Evolutionary conservation across 2,888 invertebrate genomes (phyloP).

Genomic region (Stramonita haemastoma): DNA sequence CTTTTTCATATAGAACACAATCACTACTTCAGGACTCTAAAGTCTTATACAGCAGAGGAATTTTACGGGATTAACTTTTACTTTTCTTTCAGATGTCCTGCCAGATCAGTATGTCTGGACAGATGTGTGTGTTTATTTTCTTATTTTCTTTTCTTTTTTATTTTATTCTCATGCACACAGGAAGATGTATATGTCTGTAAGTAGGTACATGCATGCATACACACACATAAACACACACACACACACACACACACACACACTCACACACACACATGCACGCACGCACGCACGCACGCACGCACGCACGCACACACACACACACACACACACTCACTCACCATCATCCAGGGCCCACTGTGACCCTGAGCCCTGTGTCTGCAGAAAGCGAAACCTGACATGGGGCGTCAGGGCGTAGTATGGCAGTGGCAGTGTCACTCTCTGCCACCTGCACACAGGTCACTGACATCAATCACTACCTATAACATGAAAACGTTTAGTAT

Average conservation of each 20-base stretch:
- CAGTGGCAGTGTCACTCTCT: slow-evolving; percentile 73
- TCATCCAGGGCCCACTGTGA: slow-evolving; percentile 77
- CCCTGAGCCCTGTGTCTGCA: slow-evolving; percentile 52
- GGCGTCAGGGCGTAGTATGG: slow-evolving; percentile 74
- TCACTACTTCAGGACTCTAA: too few species aligned
- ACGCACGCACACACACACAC: too few species aligned
- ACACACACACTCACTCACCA: slow-evolving; percentile 58
- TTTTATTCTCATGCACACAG: too few species aligned
- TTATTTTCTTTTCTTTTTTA: too few species aligned
- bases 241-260: slow-evolving; percentile 21
- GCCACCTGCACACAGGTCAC: slow-evolving; percentile 69
- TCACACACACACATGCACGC: neutral
- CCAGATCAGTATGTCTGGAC: too few species aligned
- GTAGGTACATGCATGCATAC: neutral
- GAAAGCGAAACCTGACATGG: slow-evolving; percentile 73
- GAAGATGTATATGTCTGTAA: too few species aligned
- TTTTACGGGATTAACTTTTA: too few species aligned
- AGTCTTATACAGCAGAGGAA: too few species aligned
- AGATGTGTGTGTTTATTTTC: too few species aligned
- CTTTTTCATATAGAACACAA: too few species aligned
- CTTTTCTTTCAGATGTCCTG: too few species aligned
- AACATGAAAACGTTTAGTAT: too few species aligned
- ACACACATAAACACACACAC: slow-evolving; percentile 17
- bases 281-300: neutral
- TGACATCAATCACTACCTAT: neutral